These are phyloP conservation scores for Cenopis cana DNA, from an alignment of 2,888 invertebrate species.

Conservation along the genomic window DNA sequence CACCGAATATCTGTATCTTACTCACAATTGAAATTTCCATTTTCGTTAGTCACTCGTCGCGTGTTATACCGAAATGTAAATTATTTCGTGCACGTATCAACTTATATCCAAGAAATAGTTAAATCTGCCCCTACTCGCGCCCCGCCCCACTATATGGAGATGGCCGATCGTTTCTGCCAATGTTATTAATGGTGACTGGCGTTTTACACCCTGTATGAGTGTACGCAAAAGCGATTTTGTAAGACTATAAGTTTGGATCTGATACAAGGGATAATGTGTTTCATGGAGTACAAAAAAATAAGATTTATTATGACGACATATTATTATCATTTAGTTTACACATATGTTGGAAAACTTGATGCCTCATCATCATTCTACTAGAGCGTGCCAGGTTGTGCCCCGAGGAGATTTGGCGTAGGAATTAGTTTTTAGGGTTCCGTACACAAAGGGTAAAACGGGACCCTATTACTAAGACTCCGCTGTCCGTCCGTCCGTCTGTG, in stretches of 20 bases:
- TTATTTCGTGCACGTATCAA: conserved; percentile 54
- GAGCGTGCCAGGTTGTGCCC: too few relatives aligned
- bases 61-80: conserved; percentile 58
- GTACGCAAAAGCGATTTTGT: not conserved
- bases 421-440: too few relatives aligned
- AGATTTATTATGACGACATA: too few relatives aligned
- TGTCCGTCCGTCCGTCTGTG: too few relatives aligned
- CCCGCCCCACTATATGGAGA: conserved; percentile 50
- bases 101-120: conserved; percentile 77
- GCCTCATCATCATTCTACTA: too few relatives aligned
- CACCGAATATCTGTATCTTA: conserved; percentile 47
- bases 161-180: conserved; percentile 5
- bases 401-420: too few relatives aligned
- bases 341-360: not conserved
- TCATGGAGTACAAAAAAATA: too few relatives aligned
- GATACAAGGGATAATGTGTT: not conserved
- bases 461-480: too few relatives aligned
- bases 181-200: not conserved
- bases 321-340: too few relatives aligned
- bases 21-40: conserved; percentile 54
- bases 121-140: conserved; percentile 53
- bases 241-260: not conserved
- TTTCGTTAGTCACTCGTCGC: conserved; percentile 17
- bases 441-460: too few relatives aligned
- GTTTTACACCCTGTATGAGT: not conserved